Evolutionary conservation across 1,140 invertebrate genomes (phyloP).

Genomic region (Drosophila tristis): DNA sequence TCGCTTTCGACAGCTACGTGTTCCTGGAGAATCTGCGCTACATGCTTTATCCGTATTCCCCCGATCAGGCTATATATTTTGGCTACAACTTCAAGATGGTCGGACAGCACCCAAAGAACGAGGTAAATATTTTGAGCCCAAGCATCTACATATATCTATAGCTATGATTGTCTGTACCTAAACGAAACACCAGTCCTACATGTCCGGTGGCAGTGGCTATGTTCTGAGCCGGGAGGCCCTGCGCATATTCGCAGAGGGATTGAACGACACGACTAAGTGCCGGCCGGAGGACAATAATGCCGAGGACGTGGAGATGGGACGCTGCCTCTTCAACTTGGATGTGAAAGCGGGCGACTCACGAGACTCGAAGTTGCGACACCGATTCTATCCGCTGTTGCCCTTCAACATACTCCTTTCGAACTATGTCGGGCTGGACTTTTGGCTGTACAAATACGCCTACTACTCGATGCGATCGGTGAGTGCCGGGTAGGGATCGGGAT

Average conservation of each 20-base stretch:
- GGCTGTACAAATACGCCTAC: conserved; percentile 83
- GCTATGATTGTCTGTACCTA: not conserved
- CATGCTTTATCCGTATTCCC: conserved; percentile 90
- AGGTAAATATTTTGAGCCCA: conserved; percentile 25
- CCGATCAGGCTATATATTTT: conserved; percentile 91
- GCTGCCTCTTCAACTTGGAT: conserved; percentile 92
- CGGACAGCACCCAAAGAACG: conserved; percentile 21
- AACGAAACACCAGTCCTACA: conserved; percentile 89
- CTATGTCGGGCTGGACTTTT: conserved; percentile 48
- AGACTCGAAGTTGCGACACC: conserved; percentile 91
- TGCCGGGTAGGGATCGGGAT: not conserved
- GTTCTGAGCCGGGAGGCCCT: conserved; percentile 93
- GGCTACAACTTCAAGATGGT: conserved; percentile 91
- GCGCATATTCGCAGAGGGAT: conserved; percentile 88
- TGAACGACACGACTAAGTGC: conserved; percentile 84
- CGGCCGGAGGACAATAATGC: conserved; percentile 86
- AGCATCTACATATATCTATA: not conserved
- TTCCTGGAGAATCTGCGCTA: conserved; percentile 95
- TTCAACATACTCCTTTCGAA: conserved; percentile 33
- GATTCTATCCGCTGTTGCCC: conserved; percentile 87
- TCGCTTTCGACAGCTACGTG: conserved; percentile 85
- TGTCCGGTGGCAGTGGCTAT: conserved; percentile 97
- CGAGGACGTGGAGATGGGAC: conserved; percentile 96
- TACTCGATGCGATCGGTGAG: conserved; percentile 88
- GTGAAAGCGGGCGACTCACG: conserved; percentile 94